Evolutionary conservation across 2,113 vertebrate species (phyloP), one percentile per base, ranked within the genome.

Genomic region (Scortum barcoo): DNA sequence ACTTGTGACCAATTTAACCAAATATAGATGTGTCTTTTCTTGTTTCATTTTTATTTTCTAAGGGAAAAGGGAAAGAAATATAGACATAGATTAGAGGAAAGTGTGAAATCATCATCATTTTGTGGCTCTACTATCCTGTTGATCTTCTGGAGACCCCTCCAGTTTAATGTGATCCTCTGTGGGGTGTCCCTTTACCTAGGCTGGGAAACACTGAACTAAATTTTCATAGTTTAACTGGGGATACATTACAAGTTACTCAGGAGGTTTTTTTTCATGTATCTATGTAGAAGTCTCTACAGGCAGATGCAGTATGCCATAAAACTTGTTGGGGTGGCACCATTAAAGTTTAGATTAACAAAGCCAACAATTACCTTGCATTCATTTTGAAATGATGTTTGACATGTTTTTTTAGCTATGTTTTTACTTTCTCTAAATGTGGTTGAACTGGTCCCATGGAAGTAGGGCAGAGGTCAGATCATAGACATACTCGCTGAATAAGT

Each of bases 391-490:
- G n/a, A n/a, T n/a, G n/a, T n/a, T n/a, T n/a, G n/a, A n/a, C n/a
- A n/a, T n/a, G 61, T 51, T 72, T 40, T 51, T 33, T 14, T 0
- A n/a, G 19, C 2, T 4, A 20, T 5, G 6, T 46, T 10, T 56
- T 36, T 17, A 24, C 28, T 2, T 2, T 17, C 53, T 28, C 9
- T 60, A 54, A 74, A 78, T 85, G 67, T 30, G 46, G 57, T 66
- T 22, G 1, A 78, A 78, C 62, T 77, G 63, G 53, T 77, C 54
- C 67, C 33, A 1, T 2, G 57, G 28, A 10, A 4, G 2, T 2
- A 4, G 13, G 1, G 2, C 11, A 28, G 51, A 63, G 38, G n/a
- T 65, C 33, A 7, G 20, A 57, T 9, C 26, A 19, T 0, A 46
- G 46, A 6, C 16, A 44, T 58, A n/a, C n/a, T n/a, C n/a, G 38